phyloP scores from a whole-genome alignment of 2,797 vertebrate species.

The Ptychadena robeensis region DNA sequence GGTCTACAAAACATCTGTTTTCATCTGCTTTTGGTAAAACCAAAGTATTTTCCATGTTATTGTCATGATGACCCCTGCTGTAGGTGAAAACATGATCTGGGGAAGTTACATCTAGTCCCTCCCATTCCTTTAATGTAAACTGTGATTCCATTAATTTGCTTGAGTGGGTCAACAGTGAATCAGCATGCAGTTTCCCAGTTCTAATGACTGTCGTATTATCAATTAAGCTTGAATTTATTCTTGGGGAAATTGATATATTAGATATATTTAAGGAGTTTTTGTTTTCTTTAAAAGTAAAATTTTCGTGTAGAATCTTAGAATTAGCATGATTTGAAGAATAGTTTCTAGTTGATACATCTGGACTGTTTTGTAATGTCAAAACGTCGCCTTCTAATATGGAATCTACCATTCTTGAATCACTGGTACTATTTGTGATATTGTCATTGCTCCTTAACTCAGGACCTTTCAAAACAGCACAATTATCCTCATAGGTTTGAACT shows the following conservation, averaged over 20 bases:
- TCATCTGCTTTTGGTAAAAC: conserved; percentile 55
- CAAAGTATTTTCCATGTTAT: conserved; percentile 71
- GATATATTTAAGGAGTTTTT: not conserved
- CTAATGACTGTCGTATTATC: not conserved
- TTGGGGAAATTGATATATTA: not conserved
- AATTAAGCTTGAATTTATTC: not conserved
- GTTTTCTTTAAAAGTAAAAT: not conserved
- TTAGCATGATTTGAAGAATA: not conserved
- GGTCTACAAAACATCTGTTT: conserved; percentile 41
- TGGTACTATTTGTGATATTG: not conserved
- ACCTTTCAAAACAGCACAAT: not conserved
- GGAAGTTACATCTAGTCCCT: conserved; percentile 76
- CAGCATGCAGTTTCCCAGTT: not conserved
- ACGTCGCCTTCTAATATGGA: conserved; percentile 16
- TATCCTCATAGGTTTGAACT: not conserved
- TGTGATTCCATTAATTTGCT: too few relatives aligned
- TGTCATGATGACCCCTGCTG: conserved; percentile 60
- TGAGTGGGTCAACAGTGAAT: not conserved
- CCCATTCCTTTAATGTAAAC: conserved; percentile 63
- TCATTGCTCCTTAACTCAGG: not conserved
- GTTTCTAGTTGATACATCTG: not conserved
- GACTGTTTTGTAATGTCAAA: conserved; percentile 38
- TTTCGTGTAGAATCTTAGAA: not conserved
- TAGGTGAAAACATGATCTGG: conserved; percentile 80
- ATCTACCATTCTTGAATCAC: not conserved